Conservation (phyloP, 2,113 vertebrate species). For the Bubo bubo region DNA sequence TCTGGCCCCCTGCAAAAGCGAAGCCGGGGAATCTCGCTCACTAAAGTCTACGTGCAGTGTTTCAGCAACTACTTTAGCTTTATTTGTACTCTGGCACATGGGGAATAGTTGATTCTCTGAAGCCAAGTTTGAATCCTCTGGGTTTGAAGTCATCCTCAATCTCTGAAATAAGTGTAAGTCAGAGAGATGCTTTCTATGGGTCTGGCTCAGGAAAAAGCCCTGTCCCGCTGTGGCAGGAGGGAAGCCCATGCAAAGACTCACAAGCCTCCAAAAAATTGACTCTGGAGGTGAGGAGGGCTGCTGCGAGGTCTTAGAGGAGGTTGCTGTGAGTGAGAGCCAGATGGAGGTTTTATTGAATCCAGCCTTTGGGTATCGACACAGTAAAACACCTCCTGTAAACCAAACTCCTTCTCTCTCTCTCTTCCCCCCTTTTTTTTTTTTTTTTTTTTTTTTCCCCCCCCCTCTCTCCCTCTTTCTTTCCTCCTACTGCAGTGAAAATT, state of each 20-base stretch:
- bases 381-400: slow-evolving; percentile 61
- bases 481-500: slow-evolving; percentile 47
- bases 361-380: slow-evolving; percentile 38
- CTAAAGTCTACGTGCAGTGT: rapidly evolving
- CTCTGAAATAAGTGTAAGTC: background rate
- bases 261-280: background rate
- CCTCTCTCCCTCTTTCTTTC: background rate
- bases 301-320: background rate
- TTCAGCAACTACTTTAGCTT: background rate
- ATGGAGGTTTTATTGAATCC: slow-evolving; percentile 59
- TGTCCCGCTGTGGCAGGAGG: background rate
- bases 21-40: rapidly evolving
- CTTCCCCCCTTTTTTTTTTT: background rate
- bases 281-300: slow-evolving; percentile 5
- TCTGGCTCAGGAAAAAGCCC: background rate
- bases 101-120: background rate
- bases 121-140: background rate
- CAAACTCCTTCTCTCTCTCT: background rate
- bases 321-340: slow-evolving; percentile 21
- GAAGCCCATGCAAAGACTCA: background rate
- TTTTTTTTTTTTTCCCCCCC: background rate
- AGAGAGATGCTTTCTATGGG: background rate
- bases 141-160: background rate
- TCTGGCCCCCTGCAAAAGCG: background rate
- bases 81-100: background rate